phyloP scores from a whole-genome alignment of 2,797 vertebrate genomes.

The Mormyrops attenuatus region DNA sequence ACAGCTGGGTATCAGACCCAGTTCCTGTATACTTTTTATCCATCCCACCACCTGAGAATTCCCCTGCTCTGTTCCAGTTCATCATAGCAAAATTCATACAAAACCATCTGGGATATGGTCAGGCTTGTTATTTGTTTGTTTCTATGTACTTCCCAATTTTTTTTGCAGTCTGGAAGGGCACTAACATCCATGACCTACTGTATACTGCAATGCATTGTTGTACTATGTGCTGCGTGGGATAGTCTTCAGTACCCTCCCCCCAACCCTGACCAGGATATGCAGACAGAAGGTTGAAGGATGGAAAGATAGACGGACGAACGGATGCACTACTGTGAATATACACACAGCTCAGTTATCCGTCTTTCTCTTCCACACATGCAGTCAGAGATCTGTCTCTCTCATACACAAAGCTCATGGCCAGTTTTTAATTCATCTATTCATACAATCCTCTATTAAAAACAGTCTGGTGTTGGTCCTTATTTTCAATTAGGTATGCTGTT shows the following conservation, averaged over 20 bases:
- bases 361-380: not conserved
- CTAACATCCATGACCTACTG: not conserved
- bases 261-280: not conserved
- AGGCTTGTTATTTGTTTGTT: not conserved
- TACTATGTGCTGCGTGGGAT: not conserved
- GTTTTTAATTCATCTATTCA: conserved; percentile 66
- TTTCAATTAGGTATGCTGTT: conserved; percentile 81
- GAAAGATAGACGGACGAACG: not conserved
- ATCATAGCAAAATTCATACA: not conserved
- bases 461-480: conserved; percentile 67
- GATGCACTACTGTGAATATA: not conserved
- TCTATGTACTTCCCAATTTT: not conserved
- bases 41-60: not conserved
- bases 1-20: not conserved
- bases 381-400: not conserved
- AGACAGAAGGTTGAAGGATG: not conserved
- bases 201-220: not conserved
- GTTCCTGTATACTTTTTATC: not conserved
- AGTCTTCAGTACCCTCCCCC: not conserved
- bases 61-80: not conserved
- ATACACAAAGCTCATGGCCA: conserved; percentile 34
- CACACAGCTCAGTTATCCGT: not conserved
- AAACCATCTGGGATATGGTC: not conserved
- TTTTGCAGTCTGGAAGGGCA: not conserved
- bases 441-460: conserved; percentile 69